Percentiles rank a stretch among this genome's conserved stretches.
Evolutionary conservation across 1,140 invertebrate species (phyloP).

Genomic region (Trichogramma pretiosum): DNA sequence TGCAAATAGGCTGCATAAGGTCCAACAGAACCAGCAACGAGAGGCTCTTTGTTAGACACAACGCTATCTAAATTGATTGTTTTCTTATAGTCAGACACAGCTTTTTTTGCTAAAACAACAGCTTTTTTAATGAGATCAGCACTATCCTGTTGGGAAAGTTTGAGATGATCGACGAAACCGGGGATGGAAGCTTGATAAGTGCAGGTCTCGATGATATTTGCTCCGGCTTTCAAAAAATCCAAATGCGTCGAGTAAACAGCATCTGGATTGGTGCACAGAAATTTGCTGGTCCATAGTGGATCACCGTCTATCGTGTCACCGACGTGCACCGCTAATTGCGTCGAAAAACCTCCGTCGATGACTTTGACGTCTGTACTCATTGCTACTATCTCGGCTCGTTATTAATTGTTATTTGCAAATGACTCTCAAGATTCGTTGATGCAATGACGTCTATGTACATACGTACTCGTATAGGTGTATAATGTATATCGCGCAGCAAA

Average conservation of each 20-base stretch:
- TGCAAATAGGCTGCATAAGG: slow-evolving; percentile 83
- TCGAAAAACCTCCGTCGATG: slow-evolving; percentile 74
- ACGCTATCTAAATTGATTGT: slow-evolving; percentile 35
- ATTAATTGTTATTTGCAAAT: too few relatives aligned
- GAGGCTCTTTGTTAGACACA: slow-evolving; percentile 38
- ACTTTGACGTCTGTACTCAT: slow-evolving; percentile 45
- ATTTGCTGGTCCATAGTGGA: slow-evolving; percentile 75
- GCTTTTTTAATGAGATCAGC: slow-evolving; percentile 63
- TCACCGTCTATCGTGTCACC: slow-evolving; percentile 63
- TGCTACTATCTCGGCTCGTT: background rate
- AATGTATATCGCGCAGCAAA: too few relatives aligned
- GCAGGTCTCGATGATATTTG: slow-evolving; percentile 75
- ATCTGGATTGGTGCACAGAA: slow-evolving; percentile 61
- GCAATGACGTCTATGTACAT: too few relatives aligned
- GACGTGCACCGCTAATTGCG: slow-evolving; percentile 67
- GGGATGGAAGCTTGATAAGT: slow-evolving; percentile 83
- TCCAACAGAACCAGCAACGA: slow-evolving; percentile 79
- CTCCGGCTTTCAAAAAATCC: slow-evolving; percentile 71
- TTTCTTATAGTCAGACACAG: slow-evolving; percentile 50
- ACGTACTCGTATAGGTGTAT: too few relatives aligned
- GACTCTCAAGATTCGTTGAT: too few relatives aligned
- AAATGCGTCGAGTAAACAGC: slow-evolving; percentile 70
- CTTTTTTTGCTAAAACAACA: slow-evolving; percentile 60
- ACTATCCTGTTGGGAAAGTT: slow-evolving; percentile 53
- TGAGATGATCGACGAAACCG: slow-evolving; percentile 66